Percentiles rank a stretch among this genome's conserved stretches.
phyloP scores from a whole-genome alignment of 2,888 invertebrate species.

The Macaria liturata region DNA sequence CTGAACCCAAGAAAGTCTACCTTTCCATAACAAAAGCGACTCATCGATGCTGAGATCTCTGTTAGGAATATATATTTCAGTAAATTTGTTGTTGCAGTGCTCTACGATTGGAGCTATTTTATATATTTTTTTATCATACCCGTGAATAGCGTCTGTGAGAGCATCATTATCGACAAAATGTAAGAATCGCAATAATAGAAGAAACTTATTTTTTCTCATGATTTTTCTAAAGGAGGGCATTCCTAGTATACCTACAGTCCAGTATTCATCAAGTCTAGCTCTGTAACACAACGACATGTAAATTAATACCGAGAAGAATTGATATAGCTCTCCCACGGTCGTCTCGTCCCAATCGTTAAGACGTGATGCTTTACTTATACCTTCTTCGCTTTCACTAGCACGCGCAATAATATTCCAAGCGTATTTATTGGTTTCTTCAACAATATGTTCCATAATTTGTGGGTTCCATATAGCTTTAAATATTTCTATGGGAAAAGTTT shows the following conservation, averaged over 20 bases:
- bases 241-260: constrained; percentile 27
- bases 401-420: constrained; percentile 25
- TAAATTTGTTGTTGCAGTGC: constrained; percentile 30
- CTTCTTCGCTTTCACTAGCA: constrained; percentile 14
- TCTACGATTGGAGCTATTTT: constrained; percentile 31
- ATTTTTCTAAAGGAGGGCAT: constrained; percentile 32
- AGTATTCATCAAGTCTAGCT: constrained; percentile 29
- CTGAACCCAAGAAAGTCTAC: constrained; percentile 31
- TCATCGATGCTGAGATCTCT: constrained; percentile 32
- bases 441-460: constrained; percentile 23
- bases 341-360: constrained; percentile 23
- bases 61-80: constrained; percentile 17
- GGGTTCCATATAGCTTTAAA: constrained; percentile 26
- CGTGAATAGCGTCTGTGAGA: constrained; percentile 12
- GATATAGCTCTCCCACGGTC: constrained; percentile 24
- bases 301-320: constrained; percentile 24
- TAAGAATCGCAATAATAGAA: constrained; percentile 25
- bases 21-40: constrained; percentile 36
- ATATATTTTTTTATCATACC: constrained; percentile 25
- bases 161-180: constrained; percentile 33
- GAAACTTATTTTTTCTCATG: constrained; percentile 30
- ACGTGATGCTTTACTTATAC: constrained; percentile 17
- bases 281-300: constrained; percentile 27
- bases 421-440: constrained; percentile 23
- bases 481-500: constrained; percentile 25